Evolutionary conservation across 2,888 invertebrate species (phyloP).

Genomic region (Pseudococcus longispinus): DNA sequence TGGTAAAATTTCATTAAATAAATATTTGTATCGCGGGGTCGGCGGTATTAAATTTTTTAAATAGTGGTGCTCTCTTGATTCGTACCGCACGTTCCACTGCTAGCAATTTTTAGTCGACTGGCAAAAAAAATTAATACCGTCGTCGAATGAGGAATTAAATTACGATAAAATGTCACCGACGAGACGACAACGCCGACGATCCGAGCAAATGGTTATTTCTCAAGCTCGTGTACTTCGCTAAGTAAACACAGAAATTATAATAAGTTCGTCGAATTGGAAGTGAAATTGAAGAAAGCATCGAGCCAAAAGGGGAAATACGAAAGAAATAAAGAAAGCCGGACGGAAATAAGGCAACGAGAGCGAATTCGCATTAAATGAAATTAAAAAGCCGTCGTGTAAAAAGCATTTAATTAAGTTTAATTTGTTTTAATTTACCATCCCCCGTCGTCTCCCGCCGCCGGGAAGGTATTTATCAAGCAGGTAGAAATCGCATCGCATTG

Average conservation of each 20-base stretch:
- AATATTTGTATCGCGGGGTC: not conserved
- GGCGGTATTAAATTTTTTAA: not conserved
- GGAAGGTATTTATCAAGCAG: not conserved
- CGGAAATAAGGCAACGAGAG: not conserved
- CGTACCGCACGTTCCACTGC: not conserved
- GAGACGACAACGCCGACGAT: not conserved
- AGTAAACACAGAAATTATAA: not conserved
- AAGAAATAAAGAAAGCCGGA: not conserved
- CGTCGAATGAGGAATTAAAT: not conserved
- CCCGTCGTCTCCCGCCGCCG: not conserved
- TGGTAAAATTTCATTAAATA: not conserved
- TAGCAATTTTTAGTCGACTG: not conserved
- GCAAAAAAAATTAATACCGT: not conserved
- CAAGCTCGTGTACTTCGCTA: not conserved
- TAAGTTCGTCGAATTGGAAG: not conserved
- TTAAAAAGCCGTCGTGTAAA: slow-evolving; percentile 26
- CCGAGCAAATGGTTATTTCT: not conserved
- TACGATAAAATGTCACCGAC: not conserved
- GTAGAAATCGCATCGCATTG: not conserved
- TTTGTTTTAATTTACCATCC: slow-evolving; percentile 12
- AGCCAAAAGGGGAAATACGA: not conserved
- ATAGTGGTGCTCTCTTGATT: not conserved
- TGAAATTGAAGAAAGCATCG: not conserved
- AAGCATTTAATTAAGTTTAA: slow-evolving; percentile 18
- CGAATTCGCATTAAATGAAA: not conserved